A percentile compares a stretch with the other conserved stretches of the same genome.
These are phyloP conservation scores for Caenorhabditis tropicalis DNA, from an alignment of 1,140 invertebrate species.

Conservation along the genomic window DNA sequence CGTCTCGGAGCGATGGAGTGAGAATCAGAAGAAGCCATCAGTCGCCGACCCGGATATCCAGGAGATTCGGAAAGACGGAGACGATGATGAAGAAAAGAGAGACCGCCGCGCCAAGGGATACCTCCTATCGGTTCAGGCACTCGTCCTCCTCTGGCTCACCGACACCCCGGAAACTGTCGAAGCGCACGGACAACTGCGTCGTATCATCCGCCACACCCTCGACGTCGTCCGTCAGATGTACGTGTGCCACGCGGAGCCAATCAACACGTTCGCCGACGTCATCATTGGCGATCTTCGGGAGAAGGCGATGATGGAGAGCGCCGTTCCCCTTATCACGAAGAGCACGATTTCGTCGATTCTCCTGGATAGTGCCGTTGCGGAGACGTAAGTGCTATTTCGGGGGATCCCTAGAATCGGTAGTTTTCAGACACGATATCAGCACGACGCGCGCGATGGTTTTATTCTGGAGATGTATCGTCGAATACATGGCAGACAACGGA, in stretches of 20 bases:
- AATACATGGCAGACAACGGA: background rate
- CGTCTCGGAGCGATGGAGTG: background rate
- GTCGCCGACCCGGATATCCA: too few relatives aligned
- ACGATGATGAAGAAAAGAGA: background rate
- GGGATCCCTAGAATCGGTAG: background rate
- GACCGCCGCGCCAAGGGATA: background rate
- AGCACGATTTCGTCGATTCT: background rate
- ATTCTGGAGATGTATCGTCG: background rate
- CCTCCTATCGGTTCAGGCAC: background rate
- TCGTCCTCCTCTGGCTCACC: background rate
- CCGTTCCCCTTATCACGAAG: background rate
- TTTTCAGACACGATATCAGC: background rate
- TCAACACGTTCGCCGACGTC: background rate
- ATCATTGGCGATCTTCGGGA: background rate
- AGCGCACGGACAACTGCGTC: background rate
- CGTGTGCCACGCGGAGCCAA: background rate
- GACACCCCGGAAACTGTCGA: background rate
- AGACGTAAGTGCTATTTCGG: background rate
- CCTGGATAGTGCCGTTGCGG: background rate
- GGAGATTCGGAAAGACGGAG: too few relatives aligned
- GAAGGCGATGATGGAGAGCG: background rate
- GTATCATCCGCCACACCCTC: background rate
- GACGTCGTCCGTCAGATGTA: constrained; percentile 11
- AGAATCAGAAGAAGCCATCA: background rate
- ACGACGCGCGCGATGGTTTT: background rate